Conservation (phyloP, 2,888 invertebrate species). For the Pristionchus maxplancki region DNA sequence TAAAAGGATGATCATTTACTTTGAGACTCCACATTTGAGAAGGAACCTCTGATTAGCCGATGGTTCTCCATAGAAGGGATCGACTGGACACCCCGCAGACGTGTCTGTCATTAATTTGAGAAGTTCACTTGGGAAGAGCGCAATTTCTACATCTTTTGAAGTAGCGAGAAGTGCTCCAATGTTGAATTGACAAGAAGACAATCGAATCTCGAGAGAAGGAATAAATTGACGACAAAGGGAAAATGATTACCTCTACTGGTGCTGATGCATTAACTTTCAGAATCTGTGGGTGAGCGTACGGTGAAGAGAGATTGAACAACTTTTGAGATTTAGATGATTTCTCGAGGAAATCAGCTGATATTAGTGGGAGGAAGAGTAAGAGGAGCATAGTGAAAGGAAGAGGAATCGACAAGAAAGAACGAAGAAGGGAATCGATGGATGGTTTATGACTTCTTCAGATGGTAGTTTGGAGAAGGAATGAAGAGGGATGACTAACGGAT, state of each 20-base stretch:
- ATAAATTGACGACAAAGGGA: neutral
- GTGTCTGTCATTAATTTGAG: conserved; percentile 14
- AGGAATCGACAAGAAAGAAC: neutral
- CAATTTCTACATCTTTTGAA: neutral
- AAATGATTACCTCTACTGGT: neutral
- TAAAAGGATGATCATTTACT: neutral
- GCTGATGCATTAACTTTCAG: conserved; percentile 35
- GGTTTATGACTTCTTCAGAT: conserved; percentile 14
- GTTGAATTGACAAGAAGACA: conserved; percentile 21
- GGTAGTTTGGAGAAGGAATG: neutral
- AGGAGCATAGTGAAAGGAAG: neutral
- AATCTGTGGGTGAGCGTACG: neutral
- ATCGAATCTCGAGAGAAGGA: neutral
- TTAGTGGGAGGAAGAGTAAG: conserved; percentile 15
- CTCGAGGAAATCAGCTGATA: neutral
- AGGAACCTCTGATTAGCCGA: neutral
- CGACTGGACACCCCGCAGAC: conserved; percentile 5
- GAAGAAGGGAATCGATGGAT: neutral
- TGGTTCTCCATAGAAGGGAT: conserved; percentile 43
- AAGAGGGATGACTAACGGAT: neutral
- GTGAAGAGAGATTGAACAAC: conserved; percentile 1
- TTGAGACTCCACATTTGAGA: neutral
- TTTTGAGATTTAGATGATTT: neutral
- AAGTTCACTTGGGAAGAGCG: neutral
- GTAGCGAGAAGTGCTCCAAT: neutral